Evolutionary conservation across 2,888 invertebrate genomes (phyloP).

Genomic region (Melipona beecheii): DNA sequence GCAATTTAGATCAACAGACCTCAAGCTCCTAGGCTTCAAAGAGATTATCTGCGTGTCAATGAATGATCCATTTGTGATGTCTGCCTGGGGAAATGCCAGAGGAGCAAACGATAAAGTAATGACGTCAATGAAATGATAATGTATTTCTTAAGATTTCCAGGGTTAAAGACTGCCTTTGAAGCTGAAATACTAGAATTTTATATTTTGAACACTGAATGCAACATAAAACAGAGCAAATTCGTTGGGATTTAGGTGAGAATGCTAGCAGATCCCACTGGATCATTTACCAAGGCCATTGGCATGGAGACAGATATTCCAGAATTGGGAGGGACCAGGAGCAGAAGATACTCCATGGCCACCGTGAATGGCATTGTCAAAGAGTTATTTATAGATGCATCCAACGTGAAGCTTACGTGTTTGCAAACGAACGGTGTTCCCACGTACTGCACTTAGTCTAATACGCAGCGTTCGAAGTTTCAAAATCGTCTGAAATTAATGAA

Average conservation of each 20-base stretch:
- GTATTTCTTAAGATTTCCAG: background rate
- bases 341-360: conserved; percentile 85
- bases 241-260: conserved; percentile 76
- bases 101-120: conserved; percentile 83
- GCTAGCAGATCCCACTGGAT: conserved; percentile 84
- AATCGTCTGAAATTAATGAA: too few species aligned
- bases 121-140: background rate
- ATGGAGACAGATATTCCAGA: conserved; percentile 82
- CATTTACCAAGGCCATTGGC: conserved; percentile 84
- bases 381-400: conserved; percentile 81
- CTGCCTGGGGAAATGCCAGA: conserved; percentile 84
- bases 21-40: conserved; percentile 83
- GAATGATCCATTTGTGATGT: conserved; percentile 86
- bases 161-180: too few species aligned
- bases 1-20: conserved; percentile 72
- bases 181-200: background rate
- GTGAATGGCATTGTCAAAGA: conserved; percentile 84
- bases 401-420: conserved; percentile 58
- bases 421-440: conserved; percentile 44
- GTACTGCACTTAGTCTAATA: conserved; percentile 32
- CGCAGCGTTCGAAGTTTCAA: too few species aligned
- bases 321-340: conserved; percentile 84
- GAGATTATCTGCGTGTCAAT: conserved; percentile 85
- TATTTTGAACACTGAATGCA: background rate
- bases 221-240: background rate